phyloP scores from a whole-genome alignment of 2,113 vertebrate genomes.

The Hystrix cristata region DNA sequence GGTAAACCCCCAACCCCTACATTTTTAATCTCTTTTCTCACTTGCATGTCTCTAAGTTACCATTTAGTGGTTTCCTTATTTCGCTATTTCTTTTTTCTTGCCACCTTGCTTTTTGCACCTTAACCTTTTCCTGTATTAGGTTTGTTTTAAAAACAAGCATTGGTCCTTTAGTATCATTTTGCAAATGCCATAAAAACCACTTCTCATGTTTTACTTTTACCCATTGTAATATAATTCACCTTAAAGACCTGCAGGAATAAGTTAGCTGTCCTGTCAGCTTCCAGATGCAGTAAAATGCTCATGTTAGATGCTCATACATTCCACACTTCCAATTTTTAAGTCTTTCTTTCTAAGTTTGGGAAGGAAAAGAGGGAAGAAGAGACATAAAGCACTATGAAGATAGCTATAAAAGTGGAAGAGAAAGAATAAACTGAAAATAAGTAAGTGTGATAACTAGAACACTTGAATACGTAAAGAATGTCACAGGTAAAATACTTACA shows the following conservation, averaged over 20 bases:
- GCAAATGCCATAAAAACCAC: not conserved
- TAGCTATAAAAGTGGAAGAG: not conserved
- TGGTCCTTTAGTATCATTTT: constrained; percentile 49
- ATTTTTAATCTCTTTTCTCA: not conserved
- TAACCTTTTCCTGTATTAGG: not conserved
- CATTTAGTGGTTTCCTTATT: not conserved
- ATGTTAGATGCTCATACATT: not conserved
- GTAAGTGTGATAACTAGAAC: not conserved
- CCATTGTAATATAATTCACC: not conserved
- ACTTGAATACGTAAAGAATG: not conserved
- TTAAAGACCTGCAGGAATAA: not conserved
- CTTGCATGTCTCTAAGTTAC: not conserved
- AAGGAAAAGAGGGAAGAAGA: not conserved
- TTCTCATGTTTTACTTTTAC: constrained; percentile 48
- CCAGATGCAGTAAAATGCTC: not conserved
- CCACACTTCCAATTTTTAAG: not conserved
- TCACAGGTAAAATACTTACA: not conserved
- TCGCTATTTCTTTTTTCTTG: not conserved
- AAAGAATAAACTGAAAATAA: not conserved
- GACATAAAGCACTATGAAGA: not conserved
- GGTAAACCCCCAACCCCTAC: not conserved
- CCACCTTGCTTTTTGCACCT: not conserved
- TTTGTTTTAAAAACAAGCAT: constrained; percentile 11
- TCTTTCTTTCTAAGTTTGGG: not conserved
- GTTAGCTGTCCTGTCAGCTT: not conserved